Evolutionary conservation across 1,140 invertebrate species (phyloP).

Genomic region (Hylaeus anthracinus): DNA sequence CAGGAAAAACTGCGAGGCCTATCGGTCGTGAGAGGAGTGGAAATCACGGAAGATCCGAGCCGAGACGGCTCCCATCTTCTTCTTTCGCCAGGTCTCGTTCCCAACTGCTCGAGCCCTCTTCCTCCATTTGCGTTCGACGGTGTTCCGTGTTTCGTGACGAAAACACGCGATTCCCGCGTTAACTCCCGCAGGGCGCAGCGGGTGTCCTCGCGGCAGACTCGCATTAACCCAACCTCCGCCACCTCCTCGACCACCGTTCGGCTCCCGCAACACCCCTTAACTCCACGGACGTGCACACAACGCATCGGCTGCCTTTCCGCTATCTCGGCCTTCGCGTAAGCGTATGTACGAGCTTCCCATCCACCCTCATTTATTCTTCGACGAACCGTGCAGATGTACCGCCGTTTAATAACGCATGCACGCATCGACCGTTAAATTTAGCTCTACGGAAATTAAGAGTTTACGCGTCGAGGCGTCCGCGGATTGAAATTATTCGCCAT

Average conservation of each 20-base stretch:
- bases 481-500: conserved; percentile 7
- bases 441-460: conserved; percentile 50
- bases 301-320: conserved; percentile 45
- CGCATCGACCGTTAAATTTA: conserved; percentile 65
- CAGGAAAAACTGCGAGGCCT: background rate
- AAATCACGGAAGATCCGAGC: conserved; percentile 49
- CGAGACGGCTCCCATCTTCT: background rate
- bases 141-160: conserved; percentile 66
- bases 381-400: conserved; percentile 61
- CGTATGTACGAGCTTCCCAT: conserved; percentile 49
- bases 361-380: conserved; percentile 76
- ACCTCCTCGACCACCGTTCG: conserved; percentile 33
- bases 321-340: conserved; percentile 58
- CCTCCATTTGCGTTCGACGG: conserved; percentile 43
- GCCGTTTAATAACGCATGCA: conserved; percentile 64
- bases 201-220: conserved; percentile 74
- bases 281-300: conserved; percentile 61
- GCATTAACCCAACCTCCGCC: conserved; percentile 71
- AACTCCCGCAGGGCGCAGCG: conserved; percentile 76
- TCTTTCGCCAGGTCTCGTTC: conserved; percentile 2
- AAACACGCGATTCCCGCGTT: conserved; percentile 79
- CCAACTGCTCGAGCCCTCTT: conserved; percentile 15
- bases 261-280: conserved; percentile 16
- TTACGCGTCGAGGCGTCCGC: background rate
- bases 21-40: conserved; percentile 7